These are phyloP conservation scores for Torymus texanus DNA, from an alignment of 2,888 invertebrate genomes.

Conservation along the genomic window DNA sequence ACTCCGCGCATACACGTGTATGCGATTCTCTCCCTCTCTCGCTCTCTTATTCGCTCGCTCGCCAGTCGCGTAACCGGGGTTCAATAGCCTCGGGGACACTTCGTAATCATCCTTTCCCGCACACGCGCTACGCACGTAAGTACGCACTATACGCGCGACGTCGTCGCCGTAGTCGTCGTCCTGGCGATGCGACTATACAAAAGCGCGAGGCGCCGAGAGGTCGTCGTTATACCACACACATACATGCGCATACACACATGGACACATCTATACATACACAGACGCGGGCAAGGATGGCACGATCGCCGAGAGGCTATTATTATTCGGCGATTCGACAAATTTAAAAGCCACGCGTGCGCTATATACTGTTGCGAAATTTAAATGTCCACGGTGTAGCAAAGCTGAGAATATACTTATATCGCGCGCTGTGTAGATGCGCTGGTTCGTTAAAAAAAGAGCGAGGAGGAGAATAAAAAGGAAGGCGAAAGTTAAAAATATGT, in stretches of 20 bases:
- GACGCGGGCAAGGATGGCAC: too few species aligned
- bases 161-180: constrained; percentile 7
- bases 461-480: constrained; percentile 17
- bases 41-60: too few species aligned
- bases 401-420: constrained; percentile 4
- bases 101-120: constrained; percentile 38
- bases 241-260: too few species aligned
- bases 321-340: constrained; percentile 47
- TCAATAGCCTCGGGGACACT: constrained; percentile 48
- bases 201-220: background rate
- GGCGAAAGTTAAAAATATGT: constrained; percentile 42
- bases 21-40: background rate
- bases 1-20: constrained; percentile 1
- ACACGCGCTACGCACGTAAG: background rate
- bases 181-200: constrained; percentile 16
- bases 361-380: constrained; percentile 46
- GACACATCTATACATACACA: background rate
- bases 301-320: too few species aligned
- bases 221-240: background rate
- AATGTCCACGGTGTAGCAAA: constrained; percentile 35
- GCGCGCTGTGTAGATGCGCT: too few species aligned
- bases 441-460: too few species aligned
- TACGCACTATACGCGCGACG: background rate
- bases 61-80: constrained; percentile 48
- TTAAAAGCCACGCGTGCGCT: constrained; percentile 41